Base-by-base conservation (phyloP, 2,797 vertebrate genomes). In the Synanceia verrucosa region DNA sequence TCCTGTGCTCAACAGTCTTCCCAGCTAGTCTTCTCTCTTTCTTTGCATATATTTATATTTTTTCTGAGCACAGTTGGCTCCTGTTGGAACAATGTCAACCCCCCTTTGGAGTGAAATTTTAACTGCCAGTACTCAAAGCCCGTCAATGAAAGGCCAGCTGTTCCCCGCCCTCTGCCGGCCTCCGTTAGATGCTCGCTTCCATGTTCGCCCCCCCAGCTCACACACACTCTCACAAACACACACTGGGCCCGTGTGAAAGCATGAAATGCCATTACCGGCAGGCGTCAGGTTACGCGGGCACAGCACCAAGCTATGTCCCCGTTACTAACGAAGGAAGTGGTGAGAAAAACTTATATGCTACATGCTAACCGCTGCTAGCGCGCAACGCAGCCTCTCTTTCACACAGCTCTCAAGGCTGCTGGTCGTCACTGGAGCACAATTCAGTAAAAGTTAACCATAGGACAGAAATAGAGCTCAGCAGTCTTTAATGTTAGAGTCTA, bases 61-160 rank as follows among this genome's bases (percentile, higher is more conserved):
- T 83, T 79, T 60, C 62, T 16, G 59, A 76, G 70, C 60, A 41
- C 82, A 81, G 76, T 88, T 80, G 65, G 55, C 81, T 83, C 67
- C 76, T 34, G 56, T 66, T 83, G 80, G 82, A 86, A 82, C 71
- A 70, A 73, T 76, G 74, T 79, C 70, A 55, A 10, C 29, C 29
- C 29, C n/a, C 47, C 59, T 79, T 81, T 82, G 58, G 69, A 90
- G 83, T 87, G 88, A 89, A 91, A 92, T 88, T 75, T 84, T 91
- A 87, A 90, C 91, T 88, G 81, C 84, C 76, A 88, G 76, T 80
- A 82, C 88, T 93, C 76, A 87, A 86, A 90, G 83, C 89, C 89
- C 78, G 85, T 94, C 91, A 93, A 86, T 93, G 92, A 87, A 92
- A 90, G 85, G 87, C 91, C 94, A 94, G 93, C 94, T 93, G 93